Base-by-base conservation (phyloP, 1,140 invertebrate genomes). In the Euglossa dilemma region DNA sequence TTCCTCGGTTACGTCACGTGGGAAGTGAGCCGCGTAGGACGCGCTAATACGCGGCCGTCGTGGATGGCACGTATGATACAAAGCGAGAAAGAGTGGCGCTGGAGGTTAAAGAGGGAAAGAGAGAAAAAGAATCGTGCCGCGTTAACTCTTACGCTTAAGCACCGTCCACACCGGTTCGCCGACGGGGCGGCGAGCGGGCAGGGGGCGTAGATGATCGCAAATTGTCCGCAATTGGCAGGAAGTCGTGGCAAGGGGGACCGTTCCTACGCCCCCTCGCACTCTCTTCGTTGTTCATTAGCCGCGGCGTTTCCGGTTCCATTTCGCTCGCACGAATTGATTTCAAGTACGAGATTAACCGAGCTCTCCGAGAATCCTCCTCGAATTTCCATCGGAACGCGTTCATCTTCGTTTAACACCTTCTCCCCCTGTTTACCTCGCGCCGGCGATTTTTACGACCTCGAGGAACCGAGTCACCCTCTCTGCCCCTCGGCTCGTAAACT, bases 161-260 rank as follows among this genome's bases (percentile, higher is more conserved):
- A 79, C 45, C 79, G 77, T 88, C 87, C 87, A 89, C 89, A 90
- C 70, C 75, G 78, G n/a, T 70, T 47, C 67, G 45, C 20, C n/a
- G 75, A 77, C 50, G 75, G 20, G 64, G 47, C 73, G 88, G 85
- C 86, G 92, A 90, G 89, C 86, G 88, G 84, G 87, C 86, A 89
- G 87, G 92, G 36, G 92, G 93, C 93, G 93, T 94, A 91, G 92
- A 94, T 94, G 93, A 94, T 93, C 92, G 88, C 88, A 94, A 94
- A 94, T 94, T 94, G 92, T 85, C 90, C 90, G 92, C 91, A 94
- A 94, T 94, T 94, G 93, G 91, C 93, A 94, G 93, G 93, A 94
- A 94, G 93, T 93, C 91, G 87, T 84, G 84, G 85, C 85, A 79
- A 82, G 75, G 87, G 93, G 93, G 91, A 92, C 90, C 90, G 88